A percentile compares a stretch with the other conserved stretches of the same genome.
Evolutionary conservation across 2,797 vertebrate species (phyloP).

Genomic region (Macropodus opercularis): DNA sequence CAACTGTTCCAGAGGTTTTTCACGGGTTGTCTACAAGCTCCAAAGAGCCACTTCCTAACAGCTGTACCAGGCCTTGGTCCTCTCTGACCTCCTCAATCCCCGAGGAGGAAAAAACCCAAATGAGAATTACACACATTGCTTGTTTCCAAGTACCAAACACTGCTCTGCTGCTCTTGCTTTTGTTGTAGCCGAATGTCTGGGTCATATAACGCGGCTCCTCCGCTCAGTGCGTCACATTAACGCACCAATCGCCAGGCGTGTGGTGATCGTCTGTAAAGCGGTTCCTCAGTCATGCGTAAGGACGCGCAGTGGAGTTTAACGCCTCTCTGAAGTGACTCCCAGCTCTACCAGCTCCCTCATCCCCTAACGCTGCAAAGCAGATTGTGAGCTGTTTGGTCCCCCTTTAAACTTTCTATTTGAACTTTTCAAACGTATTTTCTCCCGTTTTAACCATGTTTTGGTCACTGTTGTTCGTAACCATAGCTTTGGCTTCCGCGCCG

Average conservation of each 20-base stretch:
- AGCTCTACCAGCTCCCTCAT: slow-evolving; percentile 56
- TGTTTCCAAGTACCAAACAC: not conserved
- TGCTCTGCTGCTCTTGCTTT: not conserved
- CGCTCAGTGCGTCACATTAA: slow-evolving; percentile 40
- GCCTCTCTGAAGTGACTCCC: slow-evolving; percentile 55
- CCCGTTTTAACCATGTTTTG: slow-evolving; percentile 58
- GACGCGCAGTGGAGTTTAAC: slow-evolving; percentile 57
- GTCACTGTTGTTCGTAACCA: slow-evolving; percentile 62
- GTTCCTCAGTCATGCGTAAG: slow-evolving; percentile 53
- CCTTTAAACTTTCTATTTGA: slow-evolving; percentile 26
- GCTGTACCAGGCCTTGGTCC: slow-evolving; percentile 8
- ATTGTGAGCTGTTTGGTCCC: slow-evolving; percentile 22
- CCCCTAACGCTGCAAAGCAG: slow-evolving; percentile 50
- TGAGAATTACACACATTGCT: not conserved
- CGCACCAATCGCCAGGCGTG: slow-evolving; percentile 64
- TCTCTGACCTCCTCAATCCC: not conserved
- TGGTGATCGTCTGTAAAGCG: slow-evolving; percentile 57
- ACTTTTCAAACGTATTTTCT: slow-evolving; percentile 4
- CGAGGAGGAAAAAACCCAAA: not conserved
- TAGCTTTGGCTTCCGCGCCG: slow-evolving; percentile 46
- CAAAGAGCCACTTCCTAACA: not conserved
- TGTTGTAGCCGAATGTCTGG: not conserved
- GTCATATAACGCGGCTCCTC: slow-evolving; percentile 10
- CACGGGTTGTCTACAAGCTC: not conserved
- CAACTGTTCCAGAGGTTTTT: not conserved